Conservation (phyloP, 1,140 invertebrate genomes). For the Marisa cornuarietis region DNA sequence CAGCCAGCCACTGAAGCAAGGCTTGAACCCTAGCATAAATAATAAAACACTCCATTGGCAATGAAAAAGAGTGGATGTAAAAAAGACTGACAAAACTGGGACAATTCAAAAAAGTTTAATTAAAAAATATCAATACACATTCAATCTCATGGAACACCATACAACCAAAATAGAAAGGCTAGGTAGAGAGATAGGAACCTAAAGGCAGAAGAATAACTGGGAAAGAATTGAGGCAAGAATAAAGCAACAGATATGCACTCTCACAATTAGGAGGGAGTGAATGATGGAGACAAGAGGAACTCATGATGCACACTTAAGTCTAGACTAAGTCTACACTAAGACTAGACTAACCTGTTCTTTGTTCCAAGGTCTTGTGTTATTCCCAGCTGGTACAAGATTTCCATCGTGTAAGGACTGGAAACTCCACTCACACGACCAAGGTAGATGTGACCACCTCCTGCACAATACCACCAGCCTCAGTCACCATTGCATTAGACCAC, state of each 20-base stretch:
- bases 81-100: not conserved
- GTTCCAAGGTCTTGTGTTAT: slow-evolving; percentile 66
- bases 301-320: not conserved
- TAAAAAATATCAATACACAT: not conserved
- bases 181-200: no score
- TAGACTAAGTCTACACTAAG: no score
- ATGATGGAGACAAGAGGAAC: no score
- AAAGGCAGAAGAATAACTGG: no score
- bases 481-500: not conserved
- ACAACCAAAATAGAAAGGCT: no score
- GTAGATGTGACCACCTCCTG: slow-evolving; percentile 30
- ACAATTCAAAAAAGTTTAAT: not conserved
- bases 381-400: slow-evolving; percentile 81
- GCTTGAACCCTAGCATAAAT: slow-evolving; percentile 67
- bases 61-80: not conserved
- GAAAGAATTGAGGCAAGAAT: no score
- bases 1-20: slow-evolving; percentile 73
- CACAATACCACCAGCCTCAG: not conserved
- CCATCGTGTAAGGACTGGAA: slow-evolving; percentile 77
- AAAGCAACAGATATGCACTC: no score
- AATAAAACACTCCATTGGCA: not conserved
- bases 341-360: slow-evolving; percentile 43
- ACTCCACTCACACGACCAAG: slow-evolving; percentile 57
- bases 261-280: no score
- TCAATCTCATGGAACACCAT: no score